phyloP scores from a whole-genome alignment of 2,888 invertebrate genomes.

The Therioaphis trifolii region DNA sequence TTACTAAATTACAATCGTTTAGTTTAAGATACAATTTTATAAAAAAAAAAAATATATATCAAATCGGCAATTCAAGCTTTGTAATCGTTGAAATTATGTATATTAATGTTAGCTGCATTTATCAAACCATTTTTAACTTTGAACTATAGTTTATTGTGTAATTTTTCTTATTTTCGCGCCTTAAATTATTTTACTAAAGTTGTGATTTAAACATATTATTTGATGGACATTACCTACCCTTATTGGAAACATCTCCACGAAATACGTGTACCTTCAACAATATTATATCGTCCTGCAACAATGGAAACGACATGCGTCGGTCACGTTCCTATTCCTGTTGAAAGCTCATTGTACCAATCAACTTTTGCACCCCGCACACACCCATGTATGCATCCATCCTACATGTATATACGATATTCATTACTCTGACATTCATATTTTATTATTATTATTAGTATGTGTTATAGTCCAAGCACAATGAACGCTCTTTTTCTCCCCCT shows the following conservation, averaged over 20 bases:
- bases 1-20: no score
- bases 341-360: slow-evolving; percentile 39
- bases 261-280: slow-evolving; percentile 15
- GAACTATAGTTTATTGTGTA: no score
- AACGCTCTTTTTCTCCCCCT: neutral
- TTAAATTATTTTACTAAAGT: neutral
- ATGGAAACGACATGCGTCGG: slow-evolving; percentile 41
- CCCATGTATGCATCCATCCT: neutral
- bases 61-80: no score
- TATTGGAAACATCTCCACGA: neutral
- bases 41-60: no score
- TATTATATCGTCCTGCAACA: slow-evolving; percentile 32
- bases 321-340: slow-evolving; percentile 33
- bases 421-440: slow-evolving; percentile 49
- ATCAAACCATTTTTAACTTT: no score
- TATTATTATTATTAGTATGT: slow-evolving; percentile 7
- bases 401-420: slow-evolving; percentile 26
- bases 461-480: slow-evolving; percentile 20
- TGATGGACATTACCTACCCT: neutral
- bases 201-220: neutral
- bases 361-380: slow-evolving; percentile 29
- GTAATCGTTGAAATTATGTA: no score
- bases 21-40: no score
- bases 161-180: neutral
- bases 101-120: no score